Base-by-base conservation (phyloP, 2,888 invertebrate species). In the Sialis lutaria region DNA sequence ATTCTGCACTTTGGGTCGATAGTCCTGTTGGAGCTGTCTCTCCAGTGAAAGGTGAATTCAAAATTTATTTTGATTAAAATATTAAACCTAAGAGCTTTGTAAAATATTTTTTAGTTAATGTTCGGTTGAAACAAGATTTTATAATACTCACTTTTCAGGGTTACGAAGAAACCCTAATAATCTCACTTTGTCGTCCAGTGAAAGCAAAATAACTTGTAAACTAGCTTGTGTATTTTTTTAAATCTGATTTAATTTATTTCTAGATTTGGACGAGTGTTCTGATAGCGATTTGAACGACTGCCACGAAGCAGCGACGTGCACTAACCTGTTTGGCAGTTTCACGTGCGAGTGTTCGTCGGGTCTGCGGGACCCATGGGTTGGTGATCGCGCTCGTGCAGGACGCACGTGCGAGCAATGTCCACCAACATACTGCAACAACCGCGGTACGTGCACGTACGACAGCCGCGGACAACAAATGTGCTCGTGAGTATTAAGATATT, bases 201-300 rank as follows among this genome's bases (percentile, higher is more conserved):
- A 22, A 22, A 22, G 22, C 22, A 22, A 22, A 22, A 22, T 22
- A 35, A 3, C 35, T n/a, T n/a, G n/a, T n/a, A 35, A 35, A n/a
- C 9, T n/a, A 8, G 35, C 7, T n/a, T n/a, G n/a, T n/a, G n/a
- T n/a, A n/a, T n/a, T n/a, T n/a, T n/a, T n/a, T n/a, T n/a, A 35
- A 5, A 41, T 22, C 10, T 45, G n/a, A 30, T 22, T n/a, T 12
- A 4, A 22, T 42, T 33, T 49, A 49, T 55, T 55, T 54, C 12
- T 60, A 79, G 91, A 92, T 65, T 64, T 91, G 53, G 88, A 92
- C 59, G 92, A 92, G 62, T 92, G 92, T 54, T 75, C 82, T 0
- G 80, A 82, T 0, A 63, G 76, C 0, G 88, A 89, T 9, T 64
- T 88, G 34, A 87, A 92, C 60, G 91, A 92, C 59, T 92, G 92